These are phyloP conservation scores for Cydia splendana DNA, from an alignment of 1,140 invertebrate genomes.

Conservation along the genomic window DNA sequence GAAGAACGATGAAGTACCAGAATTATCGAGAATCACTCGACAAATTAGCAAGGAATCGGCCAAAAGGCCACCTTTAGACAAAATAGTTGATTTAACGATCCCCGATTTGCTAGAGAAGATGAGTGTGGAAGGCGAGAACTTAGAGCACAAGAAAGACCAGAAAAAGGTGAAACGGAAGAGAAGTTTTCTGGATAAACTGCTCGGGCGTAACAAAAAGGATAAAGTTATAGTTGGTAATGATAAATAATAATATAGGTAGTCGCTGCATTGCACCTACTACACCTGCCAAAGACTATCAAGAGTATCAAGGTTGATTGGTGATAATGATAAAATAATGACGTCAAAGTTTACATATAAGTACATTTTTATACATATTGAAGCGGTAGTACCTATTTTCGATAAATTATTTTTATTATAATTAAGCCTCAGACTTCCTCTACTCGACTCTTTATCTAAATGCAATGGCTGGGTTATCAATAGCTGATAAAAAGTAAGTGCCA, in stretches of 20 bases:
- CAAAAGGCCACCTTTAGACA: constrained; percentile 53
- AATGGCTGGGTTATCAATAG: constrained; percentile 70
- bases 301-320: constrained; percentile 56
- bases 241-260: constrained; percentile 43
- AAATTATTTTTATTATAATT: constrained; percentile 55
- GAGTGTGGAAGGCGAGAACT: constrained; percentile 59
- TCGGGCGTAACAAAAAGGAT: constrained; percentile 70
- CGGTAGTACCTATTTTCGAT: constrained; percentile 35
- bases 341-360: constrained; percentile 53
- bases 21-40: constrained; percentile 56
- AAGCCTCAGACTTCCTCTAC: constrained; percentile 64
- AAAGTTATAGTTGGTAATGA: constrained; percentile 47
- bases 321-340: constrained; percentile 53
- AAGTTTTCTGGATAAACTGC: constrained; percentile 72
- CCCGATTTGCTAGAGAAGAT: constrained; percentile 72
- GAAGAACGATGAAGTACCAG: constrained; percentile 67
- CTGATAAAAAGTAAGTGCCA: constrained; percentile 70
- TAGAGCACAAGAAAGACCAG: constrained; percentile 54
- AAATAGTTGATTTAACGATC: constrained; percentile 63
- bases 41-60: constrained; percentile 59
- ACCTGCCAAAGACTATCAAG: constrained; percentile 73
- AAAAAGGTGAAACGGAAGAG: constrained; percentile 74
- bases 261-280: constrained; percentile 48
- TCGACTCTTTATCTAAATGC: constrained; percentile 68
- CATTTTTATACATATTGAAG: constrained; percentile 51